Evolutionary conservation across 2,888 invertebrate genomes (phyloP).

Genomic region (Cerceris ruficornis): DNA sequence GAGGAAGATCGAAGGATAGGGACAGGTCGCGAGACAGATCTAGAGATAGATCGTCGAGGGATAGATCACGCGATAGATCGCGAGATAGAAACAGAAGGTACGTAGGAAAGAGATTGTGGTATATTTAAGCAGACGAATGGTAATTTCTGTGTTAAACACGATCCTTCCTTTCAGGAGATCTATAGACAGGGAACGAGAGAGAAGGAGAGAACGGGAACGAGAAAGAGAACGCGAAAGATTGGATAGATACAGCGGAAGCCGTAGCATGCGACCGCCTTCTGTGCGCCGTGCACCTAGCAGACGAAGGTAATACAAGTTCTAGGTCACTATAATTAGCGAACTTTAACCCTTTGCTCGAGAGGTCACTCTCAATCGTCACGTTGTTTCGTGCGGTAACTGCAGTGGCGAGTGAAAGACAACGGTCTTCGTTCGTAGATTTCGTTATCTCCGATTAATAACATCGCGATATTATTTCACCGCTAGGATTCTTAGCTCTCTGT

Average conservation of each 20-base stretch:
- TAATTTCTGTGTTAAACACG: not conserved
- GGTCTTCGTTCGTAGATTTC: no score
- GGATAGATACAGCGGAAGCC: slow-evolving; percentile 77
- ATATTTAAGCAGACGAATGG: not conserved
- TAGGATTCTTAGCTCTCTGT: no score
- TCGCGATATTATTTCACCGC: no score
- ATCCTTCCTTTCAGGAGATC: slow-evolving; percentile 70
- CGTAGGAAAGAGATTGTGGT: not conserved
- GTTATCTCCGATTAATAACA: no score
- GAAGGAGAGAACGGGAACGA: slow-evolving; percentile 79
- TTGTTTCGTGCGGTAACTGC: no score
- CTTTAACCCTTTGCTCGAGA: no score
- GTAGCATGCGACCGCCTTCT: slow-evolving; percentile 80
- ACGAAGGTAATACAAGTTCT: slow-evolving; percentile 73
- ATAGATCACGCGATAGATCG: slow-evolving; percentile 81
- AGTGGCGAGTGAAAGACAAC: no score
- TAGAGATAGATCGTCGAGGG: slow-evolving; percentile 82
- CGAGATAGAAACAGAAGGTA: slow-evolving; percentile 79
- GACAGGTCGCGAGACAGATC: slow-evolving; percentile 80
- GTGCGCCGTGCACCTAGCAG: slow-evolving; percentile 77
- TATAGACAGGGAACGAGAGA: slow-evolving; percentile 75
- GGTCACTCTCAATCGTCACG: no score
- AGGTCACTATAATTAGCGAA: no score
- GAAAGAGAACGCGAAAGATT: slow-evolving; percentile 77
- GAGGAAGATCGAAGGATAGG: slow-evolving; percentile 79